Evolutionary conservation across 2,888 invertebrate genomes (phyloP), one percentile per base, ranked within the genome.

Genomic region (Morpho helenor): DNA sequence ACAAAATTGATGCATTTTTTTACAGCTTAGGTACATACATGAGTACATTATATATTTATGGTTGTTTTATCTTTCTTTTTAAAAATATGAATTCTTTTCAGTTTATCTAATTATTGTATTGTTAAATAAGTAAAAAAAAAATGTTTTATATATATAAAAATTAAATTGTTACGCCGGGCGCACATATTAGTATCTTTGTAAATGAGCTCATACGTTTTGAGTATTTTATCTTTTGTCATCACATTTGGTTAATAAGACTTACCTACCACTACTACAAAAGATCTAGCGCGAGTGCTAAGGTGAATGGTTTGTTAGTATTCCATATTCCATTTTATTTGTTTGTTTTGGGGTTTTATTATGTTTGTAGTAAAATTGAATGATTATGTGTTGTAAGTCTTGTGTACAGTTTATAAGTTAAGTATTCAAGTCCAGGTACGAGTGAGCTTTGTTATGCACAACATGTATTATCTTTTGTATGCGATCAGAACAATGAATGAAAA

Each of bases 391-490:
- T 64, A 50, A 59, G 47, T 7, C 22, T 54, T 49, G 48, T 61
- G 55, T 62, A 65, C 49, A 61, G 52, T 57, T 41, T 51, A 47
- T 51, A 43, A 8, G 47, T 51, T 47, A 41, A 56, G 53, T 56
- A 49, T 40, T 51, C 45, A 49, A 44, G 7, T 51, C 56, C 43
- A 50, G 68, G 66, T 66, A 64, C 70, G 63, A 65, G 66, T 67
- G 63, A 68, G 69, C 69, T 69, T 76, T 74, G 63, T 76, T 75
- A 75, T 76, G 77, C 78, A 65, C 72, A 70, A 71, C 69, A 54
- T 70, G 55, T 61, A 51, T 62, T 74, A 66, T 53, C 71, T 65
- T 78, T 78, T 80, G 72, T 81, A 81, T 74, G 77, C 76, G 64
- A 72, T 73, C 63, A 72, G 76, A 68, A 70, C 53, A 61, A 70